Percentiles rank a stretch among this genome's conserved stretches.
These are phyloP conservation scores for Rousettus madagascariensis DNA, from an alignment of 2,797 vertebrate species.

Conservation along the genomic window DNA sequence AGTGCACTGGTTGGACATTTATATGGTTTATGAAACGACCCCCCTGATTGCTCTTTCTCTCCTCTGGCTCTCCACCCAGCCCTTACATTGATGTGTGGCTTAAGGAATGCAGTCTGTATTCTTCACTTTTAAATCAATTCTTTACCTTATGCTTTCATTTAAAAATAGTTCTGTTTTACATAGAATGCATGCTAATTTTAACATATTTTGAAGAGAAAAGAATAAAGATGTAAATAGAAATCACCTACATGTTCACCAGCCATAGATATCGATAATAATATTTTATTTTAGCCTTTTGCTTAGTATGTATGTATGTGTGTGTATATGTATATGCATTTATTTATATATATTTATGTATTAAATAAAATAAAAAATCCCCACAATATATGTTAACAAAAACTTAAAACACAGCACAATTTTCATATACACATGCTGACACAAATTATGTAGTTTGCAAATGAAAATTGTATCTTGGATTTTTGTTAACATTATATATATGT, in stretches of 20 bases:
- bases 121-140: slow-evolving; percentile 1
- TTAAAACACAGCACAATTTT: neutral
- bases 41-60: too few species aligned
- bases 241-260: neutral
- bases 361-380: neutral
- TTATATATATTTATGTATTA: neutral
- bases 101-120: neutral
- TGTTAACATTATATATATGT: neutral
- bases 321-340: neutral
- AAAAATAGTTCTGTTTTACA: neutral
- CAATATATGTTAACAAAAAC: neutral
- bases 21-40: too few species aligned
- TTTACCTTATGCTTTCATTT: slow-evolving; percentile 44
- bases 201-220: neutral
- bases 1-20: too few species aligned
- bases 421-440: neutral
- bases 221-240: neutral
- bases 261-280: neutral
- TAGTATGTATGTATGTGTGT: neutral
- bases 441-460: neutral
- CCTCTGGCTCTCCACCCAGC: too few species aligned
- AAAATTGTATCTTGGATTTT: neutral
- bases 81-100: too few species aligned
- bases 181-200: neutral
- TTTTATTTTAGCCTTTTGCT: slow-evolving; percentile 20